These are phyloP conservation scores for Chiloscyllium plagiosum DNA, from an alignment of 2,113 vertebrate genomes.

Conservation along the genomic window DNA sequence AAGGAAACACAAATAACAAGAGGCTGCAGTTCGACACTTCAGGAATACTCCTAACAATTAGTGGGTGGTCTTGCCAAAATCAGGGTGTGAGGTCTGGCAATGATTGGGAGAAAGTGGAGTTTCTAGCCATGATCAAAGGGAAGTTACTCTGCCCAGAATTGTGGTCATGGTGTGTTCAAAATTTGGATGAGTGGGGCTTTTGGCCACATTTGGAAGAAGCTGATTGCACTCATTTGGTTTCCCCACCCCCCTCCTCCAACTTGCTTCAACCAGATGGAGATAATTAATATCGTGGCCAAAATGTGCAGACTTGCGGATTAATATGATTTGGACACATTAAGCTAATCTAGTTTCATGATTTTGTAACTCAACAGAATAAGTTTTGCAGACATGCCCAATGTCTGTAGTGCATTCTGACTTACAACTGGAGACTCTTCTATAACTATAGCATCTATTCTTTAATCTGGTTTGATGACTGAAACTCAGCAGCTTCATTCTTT, in stretches of 20 bases:
- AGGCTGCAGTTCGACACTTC: not conserved
- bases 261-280: too few relatives aligned
- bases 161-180: too few relatives aligned
- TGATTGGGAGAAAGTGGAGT: not conserved
- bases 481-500: not conserved
- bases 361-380: not conserved
- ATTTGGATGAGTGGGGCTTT: not conserved
- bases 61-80: not conserved
- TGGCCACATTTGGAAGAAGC: too few relatives aligned
- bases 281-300: not conserved
- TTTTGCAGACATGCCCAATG: not conserved
- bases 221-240: too few relatives aligned
- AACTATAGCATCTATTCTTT: not conserved
- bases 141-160: too few relatives aligned
- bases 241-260: too few relatives aligned
- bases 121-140: not conserved
- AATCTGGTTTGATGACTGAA: not conserved
- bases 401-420: not conserved
- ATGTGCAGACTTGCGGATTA: not conserved
- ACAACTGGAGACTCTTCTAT: not conserved
- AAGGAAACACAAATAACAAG: not conserved
- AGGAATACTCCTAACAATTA: not conserved
- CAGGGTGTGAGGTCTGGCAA: not conserved
- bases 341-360: not conserved
- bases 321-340: not conserved